Base-by-base conservation (phyloP, 2,888 invertebrate species). In the Taenaris catops region DNA sequence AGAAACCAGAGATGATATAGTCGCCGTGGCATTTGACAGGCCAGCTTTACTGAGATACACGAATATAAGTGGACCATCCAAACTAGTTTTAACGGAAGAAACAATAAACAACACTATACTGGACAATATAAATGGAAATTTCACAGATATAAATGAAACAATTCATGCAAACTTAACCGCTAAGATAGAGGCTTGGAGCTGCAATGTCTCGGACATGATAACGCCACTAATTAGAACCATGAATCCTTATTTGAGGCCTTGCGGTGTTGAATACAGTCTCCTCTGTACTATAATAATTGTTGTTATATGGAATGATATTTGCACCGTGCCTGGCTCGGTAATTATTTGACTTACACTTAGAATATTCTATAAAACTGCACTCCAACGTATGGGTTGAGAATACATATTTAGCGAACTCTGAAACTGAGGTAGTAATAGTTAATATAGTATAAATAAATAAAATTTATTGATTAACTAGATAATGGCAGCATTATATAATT, bases 1-100 rank as follows among this genome's bases (percentile, higher is more conserved):
- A 63, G 96, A 96, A 66, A 96, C 96, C 1, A 92, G 94, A 61
- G 95, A 96, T 59, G 96, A 96, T 65, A 94, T 96, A 37, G 87
- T 91, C 8, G 61, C 73, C 1, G 72, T 86, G 14, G 81, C 84
- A 0, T 79, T 79, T 46, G 60, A 68, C 19, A 63, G 63, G 0
- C 73, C 74, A 9, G 55, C 65, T 2, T 60, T 73, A 1, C 48
- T 75, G 3, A 57, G 73, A 31, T 81, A 83, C 40, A 73, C 72
- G 4, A 79, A 78, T 41, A 66, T 81, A 17, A 73, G 62, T 19
- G 67, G 69, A 1, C 61, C 67, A 4, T 36, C 59, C 1, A 69
- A 65, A 52, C 46, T 63, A 1, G 41, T 60, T 6, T 55, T 65
- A 9, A 51, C 46, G 8, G 66, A 75, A 34, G 50, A 60, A 45